phyloP scores from a whole-genome alignment of 2,797 vertebrate species.

The Pangasius mekongensis region DNA sequence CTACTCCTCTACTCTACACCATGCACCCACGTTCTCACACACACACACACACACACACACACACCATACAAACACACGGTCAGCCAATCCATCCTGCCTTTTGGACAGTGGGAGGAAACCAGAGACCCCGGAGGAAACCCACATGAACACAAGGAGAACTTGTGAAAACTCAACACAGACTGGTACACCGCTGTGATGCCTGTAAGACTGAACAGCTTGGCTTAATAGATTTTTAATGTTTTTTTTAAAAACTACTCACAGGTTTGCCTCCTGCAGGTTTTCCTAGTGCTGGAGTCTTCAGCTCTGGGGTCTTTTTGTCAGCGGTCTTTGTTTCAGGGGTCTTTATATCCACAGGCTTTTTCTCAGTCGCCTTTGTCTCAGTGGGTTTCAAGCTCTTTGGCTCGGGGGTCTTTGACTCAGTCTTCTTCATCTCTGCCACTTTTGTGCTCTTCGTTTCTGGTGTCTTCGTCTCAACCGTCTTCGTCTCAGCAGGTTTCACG shows the following conservation, averaged over 20 bases:
- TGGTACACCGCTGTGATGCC: neutral
- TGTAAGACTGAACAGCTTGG: neutral
- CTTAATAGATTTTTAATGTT: neutral
- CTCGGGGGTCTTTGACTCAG: neutral
- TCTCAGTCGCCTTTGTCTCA: neutral
- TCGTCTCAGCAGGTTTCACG: slow-evolving; percentile 75
- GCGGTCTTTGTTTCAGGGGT: slow-evolving; percentile 74
- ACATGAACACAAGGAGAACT: neutral
- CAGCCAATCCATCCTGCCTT: neutral
- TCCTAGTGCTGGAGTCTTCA: slow-evolving; percentile 70
- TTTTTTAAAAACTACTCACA: slow-evolving; percentile 7
- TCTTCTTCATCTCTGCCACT: neutral
- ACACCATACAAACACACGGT: neutral
- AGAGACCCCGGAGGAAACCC: neutral
- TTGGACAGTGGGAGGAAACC: neutral
- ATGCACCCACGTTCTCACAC: neutral
- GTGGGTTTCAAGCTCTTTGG: slow-evolving; percentile 3
- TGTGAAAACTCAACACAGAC: neutral
- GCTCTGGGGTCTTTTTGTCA: slow-evolving; percentile 76
- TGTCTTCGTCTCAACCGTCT: slow-evolving; percentile 63
- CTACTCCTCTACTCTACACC: neutral
- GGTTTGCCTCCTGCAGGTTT: slow-evolving; percentile 55
- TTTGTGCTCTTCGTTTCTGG: slow-evolving; percentile 49
- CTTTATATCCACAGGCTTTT: slow-evolving; percentile 74
- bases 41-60: neutral